phyloP scores from a whole-genome alignment of 2,888 invertebrate genomes.

The Pandemis heparana region DNA sequence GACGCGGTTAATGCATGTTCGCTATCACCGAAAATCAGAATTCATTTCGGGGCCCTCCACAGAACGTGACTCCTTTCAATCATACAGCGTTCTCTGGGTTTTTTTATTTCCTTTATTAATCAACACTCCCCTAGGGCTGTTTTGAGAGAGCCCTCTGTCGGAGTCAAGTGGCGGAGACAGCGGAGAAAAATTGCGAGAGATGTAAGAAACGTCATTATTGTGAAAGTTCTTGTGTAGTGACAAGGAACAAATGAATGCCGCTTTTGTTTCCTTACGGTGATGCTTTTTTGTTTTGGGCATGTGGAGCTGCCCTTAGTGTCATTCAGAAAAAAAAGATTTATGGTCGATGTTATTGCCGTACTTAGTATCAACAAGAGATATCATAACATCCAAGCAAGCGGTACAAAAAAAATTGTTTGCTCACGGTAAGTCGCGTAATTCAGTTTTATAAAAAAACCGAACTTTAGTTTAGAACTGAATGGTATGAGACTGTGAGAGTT shows the following conservation, averaged over 20 bases:
- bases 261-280: conserved; percentile 26
- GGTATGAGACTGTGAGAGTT: too few relatives aligned
- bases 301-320: neutral
- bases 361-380: neutral
- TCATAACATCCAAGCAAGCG: too few relatives aligned
- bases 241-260: conserved; percentile 59
- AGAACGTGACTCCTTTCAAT: conserved; percentile 55
- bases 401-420: too few relatives aligned
- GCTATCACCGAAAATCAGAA: conserved; percentile 43
- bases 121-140: conserved; percentile 72
- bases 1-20: conserved; percentile 36
- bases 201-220: conserved; percentile 47
- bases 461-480: too few relatives aligned
- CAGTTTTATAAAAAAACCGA: too few relatives aligned
- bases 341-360: neutral
- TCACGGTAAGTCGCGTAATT: too few relatives aligned
- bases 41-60: conserved; percentile 44
- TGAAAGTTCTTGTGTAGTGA: conserved; percentile 41
- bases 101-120: conserved; percentile 79
- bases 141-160: conserved; percentile 69
- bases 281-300: conserved; percentile 16
- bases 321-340: conserved; percentile 1
- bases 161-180: conserved; percentile 71
- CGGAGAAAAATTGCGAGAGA: conserved; percentile 72
- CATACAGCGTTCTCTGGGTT: conserved; percentile 58